Evolutionary conservation across 2,797 vertebrate genomes (phyloP), one percentile per base, ranked within the genome.

Genomic region (Avahi laniger): DNA sequence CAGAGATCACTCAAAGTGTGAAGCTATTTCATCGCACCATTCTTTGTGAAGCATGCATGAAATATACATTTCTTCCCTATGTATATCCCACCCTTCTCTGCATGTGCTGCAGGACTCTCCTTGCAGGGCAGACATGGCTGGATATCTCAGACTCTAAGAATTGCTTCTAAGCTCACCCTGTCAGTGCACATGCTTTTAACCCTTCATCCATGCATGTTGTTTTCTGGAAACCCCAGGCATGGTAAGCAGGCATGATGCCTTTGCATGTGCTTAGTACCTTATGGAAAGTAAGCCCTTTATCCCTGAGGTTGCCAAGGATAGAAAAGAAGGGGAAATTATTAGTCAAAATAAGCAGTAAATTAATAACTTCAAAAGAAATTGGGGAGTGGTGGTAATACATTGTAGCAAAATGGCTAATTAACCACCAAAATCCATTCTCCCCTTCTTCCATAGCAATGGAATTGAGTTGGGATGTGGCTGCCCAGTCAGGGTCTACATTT

Each of bases 261-360:
- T 46, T n/a, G 26, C 3, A 22, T 83, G 65, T 46, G 26, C 43
- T 93, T 80, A 7, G 48, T 50, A 22, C 52, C 35, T 52, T 46
- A 59, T 2, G 41, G 41, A 59, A 95, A 63, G 30, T 57, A 73
- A 67, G 33, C 13, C 11, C 70, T 92, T 85, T 94, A 69, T 76
- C 73, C 38, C 76, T 76, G 72, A 95, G 91, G 79, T 90, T 87
- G 20, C 41, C n/a, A 35, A 87, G 89, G 59, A 43, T 30, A 89
- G 57, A 92, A 96, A 70, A 93, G 35, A 94, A 84, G 80, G 50
- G 24, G 35, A 38, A 82, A 70, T 54, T 48, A 86, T 52, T 79
- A 88, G 72, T 59, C 57, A 63, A 81, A 67, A 33, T 46, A 76
- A 93, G 35, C 48, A 73, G 48, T 33, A 61, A 69, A 76, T 48